A percentile compares a stretch with the other conserved stretches of the same genome.
These are phyloP conservation scores for Brachyopa scutellaris DNA, from an alignment of 2,888 invertebrate genomes.

Conservation along the genomic window DNA sequence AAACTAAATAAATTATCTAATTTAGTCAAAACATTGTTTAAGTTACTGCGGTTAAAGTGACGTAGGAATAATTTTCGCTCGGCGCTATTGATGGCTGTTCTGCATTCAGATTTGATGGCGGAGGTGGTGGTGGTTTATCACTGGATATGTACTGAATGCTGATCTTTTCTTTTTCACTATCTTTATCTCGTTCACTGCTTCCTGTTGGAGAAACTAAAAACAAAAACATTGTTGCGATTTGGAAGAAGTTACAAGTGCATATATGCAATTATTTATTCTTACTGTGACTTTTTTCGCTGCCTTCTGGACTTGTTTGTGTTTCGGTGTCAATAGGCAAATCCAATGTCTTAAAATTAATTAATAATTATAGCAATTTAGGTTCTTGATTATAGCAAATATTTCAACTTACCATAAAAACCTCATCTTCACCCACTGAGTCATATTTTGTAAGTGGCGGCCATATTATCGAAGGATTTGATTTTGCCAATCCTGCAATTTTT, in stretches of 20 bases:
- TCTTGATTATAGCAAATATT: not conserved
- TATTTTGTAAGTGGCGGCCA: constrained; percentile 82
- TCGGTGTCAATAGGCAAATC: constrained; percentile 92
- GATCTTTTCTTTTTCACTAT: constrained; percentile 78
- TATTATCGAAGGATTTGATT: constrained; percentile 85
- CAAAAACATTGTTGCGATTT: no score
- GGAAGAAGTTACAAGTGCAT: no score
- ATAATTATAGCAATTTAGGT: not conserved
- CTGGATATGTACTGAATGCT: constrained; percentile 85
- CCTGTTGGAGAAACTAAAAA: constrained; percentile 75
- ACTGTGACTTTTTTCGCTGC: constrained; percentile 82
- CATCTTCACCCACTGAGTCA: constrained; percentile 93
- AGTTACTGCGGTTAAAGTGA: constrained; percentile 88
- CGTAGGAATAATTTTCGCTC: constrained; percentile 91
- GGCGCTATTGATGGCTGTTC: constrained; percentile 79
- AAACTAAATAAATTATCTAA: constrained; percentile 29
- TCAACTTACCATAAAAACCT: constrained; percentile 94
- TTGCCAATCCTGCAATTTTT: constrained; percentile 87
- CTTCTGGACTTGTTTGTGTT: constrained; percentile 89
- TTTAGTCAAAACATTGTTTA: constrained; percentile 11
- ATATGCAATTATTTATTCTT: no score
- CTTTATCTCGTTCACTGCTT: constrained; percentile 79
- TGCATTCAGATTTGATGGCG: constrained; percentile 71
- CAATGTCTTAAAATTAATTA: constrained; percentile 86
- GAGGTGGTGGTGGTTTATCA: constrained; percentile 78